These are phyloP conservation scores for Drosophila tropicalis DNA, from an alignment of 1,140 invertebrate genomes.

Conservation along the genomic window DNA sequence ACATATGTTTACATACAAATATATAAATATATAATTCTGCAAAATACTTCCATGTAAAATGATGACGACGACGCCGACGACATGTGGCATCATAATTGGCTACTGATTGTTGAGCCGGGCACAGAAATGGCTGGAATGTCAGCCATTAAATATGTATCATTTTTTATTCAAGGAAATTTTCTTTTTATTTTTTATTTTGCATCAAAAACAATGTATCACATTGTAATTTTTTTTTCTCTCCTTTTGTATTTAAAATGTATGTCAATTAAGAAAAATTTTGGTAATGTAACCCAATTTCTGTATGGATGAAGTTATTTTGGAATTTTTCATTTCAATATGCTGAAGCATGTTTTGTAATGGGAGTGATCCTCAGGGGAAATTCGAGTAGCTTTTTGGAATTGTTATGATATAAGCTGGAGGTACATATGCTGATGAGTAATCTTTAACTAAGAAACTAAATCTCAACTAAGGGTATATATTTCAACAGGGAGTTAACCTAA, in stretches of 20 bases:
- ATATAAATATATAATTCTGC: slow-evolving; percentile 8
- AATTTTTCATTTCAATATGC: not conserved
- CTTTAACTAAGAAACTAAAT: too few species aligned
- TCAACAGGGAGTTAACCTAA: too few species aligned
- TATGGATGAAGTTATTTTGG: not conserved
- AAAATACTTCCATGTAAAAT: slow-evolving; percentile 4
- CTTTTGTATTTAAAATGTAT: not conserved
- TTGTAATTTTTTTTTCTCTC: slow-evolving; percentile 7
- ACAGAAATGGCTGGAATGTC: slow-evolving; percentile 49
- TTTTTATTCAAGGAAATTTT: slow-evolving; percentile 5
- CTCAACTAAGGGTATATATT: too few species aligned
- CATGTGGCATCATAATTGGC: slow-evolving; percentile 13
- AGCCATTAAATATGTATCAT: not conserved
- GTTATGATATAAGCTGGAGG: too few species aligned
- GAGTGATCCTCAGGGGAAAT: too few species aligned
- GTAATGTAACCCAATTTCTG: not conserved
- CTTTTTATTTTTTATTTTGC: not conserved
- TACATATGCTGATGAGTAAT: too few species aligned
- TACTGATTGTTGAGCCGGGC: slow-evolving; percentile 28
- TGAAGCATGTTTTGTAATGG: too few species aligned
- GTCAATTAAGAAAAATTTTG: not conserved
- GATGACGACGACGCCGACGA: slow-evolving; percentile 2
- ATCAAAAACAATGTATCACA: slow-evolving; percentile 17
- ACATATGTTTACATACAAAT: not conserved
- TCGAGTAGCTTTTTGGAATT: too few species aligned